phyloP scores from a whole-genome alignment of 2,797 vertebrate genomes.

The Ficedula albicollis region DNA sequence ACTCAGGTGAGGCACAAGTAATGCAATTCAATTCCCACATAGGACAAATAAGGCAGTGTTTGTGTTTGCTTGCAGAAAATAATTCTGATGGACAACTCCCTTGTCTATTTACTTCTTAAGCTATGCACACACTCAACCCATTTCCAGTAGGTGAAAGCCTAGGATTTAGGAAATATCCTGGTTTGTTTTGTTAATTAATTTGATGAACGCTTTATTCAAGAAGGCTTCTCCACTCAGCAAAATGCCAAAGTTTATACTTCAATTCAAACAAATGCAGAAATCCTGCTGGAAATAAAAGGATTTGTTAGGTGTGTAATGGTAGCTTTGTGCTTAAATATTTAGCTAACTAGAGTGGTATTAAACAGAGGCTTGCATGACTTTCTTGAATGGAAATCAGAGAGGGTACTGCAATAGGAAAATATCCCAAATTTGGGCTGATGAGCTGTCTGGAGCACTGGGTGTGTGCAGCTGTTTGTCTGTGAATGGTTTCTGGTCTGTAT shows the following conservation, averaged over 20 bases:
- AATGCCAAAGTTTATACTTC: background rate
- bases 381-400: background rate
- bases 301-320: background rate
- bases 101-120: background rate
- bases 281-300: background rate
- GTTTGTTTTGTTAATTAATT: slow-evolving; percentile 7
- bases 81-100: background rate
- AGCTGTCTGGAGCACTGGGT: background rate
- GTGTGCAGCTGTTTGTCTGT: background rate
- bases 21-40: background rate
- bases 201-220: background rate
- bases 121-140: background rate
- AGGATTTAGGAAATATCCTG: background rate
- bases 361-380: background rate
- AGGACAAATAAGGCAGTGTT: background rate
- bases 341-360: background rate
- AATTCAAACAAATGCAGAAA: background rate
- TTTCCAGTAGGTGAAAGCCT: background rate
- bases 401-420: background rate
- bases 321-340: background rate
- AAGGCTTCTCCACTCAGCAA: background rate
- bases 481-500: background rate
- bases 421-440: background rate
- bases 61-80: background rate
- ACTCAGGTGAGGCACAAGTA: background rate